phyloP scores from a whole-genome alignment of 2,888 invertebrate genomes.

The Carcina quercana region DNA sequence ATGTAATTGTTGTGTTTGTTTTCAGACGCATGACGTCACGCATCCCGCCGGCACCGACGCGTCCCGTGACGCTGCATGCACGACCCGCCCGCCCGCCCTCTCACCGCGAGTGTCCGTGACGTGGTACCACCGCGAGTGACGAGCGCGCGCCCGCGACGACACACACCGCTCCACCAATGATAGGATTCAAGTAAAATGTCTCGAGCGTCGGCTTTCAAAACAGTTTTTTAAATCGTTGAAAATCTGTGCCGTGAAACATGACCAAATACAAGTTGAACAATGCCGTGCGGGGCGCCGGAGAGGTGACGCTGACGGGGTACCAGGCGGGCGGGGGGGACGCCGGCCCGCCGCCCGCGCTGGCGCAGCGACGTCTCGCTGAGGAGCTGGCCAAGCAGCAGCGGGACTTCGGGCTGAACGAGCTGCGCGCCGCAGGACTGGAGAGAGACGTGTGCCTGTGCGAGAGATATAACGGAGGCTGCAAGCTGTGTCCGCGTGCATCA shows the following conservation, averaged over 20 bases:
- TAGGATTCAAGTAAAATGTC: constrained; percentile 51
- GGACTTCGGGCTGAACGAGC: constrained; percentile 56
- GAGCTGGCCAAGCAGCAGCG: constrained; percentile 44
- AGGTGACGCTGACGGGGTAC: constrained; percentile 65
- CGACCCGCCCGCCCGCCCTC: no score
- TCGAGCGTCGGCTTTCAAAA: constrained; percentile 50
- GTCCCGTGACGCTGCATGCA: no score
- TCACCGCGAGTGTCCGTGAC: no score
- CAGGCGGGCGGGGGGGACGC: constrained; percentile 34
- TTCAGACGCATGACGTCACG: no score
- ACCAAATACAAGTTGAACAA: constrained; percentile 74
- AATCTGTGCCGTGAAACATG: constrained; percentile 36
- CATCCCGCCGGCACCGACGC: no score
- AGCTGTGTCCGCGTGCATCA: constrained; percentile 51
- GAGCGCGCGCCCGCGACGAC: no score
- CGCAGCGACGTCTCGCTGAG: constrained; percentile 41
- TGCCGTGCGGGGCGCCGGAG: constrained; percentile 45
- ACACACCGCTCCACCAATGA: no score
- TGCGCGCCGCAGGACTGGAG: constrained; percentile 52
- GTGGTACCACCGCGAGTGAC: no score
- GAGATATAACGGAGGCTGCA: constrained; percentile 63
- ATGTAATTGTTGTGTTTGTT: no score
- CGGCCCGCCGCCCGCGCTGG: constrained; percentile 49
- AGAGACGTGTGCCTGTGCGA: constrained; percentile 56
- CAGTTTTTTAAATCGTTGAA: constrained; percentile 32